Evolutionary conservation across 2,113 vertebrate genomes (phyloP), one percentile per base, ranked within the genome.

Genomic region (Chascanopsetta lugubris): DNA sequence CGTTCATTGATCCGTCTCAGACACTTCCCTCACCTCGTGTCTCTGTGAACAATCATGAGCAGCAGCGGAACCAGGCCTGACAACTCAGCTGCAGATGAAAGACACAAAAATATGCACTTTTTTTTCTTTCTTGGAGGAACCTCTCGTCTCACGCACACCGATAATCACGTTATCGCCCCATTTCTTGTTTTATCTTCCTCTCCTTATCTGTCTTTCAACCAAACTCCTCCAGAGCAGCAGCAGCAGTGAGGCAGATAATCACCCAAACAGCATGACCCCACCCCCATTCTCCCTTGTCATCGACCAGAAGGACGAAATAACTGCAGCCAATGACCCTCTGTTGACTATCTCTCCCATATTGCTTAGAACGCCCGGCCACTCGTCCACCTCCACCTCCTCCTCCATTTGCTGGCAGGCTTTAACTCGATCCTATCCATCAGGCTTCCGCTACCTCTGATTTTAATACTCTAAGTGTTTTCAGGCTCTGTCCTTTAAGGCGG

Each of bases 401-500:
- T 17, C 55, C 32, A 75, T 51, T 32, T 62, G 67, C 73, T 80
- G 75, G 63, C 78, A 81, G 47, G 66, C 67, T 59, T n/a, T 40
- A 60, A 60, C 76, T 43, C 68, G 12, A 9, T 2, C 30, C 64
- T n/a, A 72, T 90, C 84, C 80, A 88, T 84, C 86, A 85, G 48
- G 57, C 42, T 42, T 80, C 79, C 69, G 72, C 72, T 67, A 65
- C 64, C 54, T 77, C 76, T 54, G 74, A 75, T 82, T 91, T 84
- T 92, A 92, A 93, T 93, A 92, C 83, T 70, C 61, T 91, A 85
- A 93, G 91, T 93, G 92, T 90, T 88, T 61, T 56, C n/a, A n/a
- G 9, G 68, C 60, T 58, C 60, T 75, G 88, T 88, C 88, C 81
- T 87, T 75, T 69, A 27, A 83, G 50, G 58, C 58, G 59, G 71